These are phyloP conservation scores for Corythoichthys intestinalis DNA, from an alignment of 2,113 vertebrate species.

Conservation along the genomic window DNA sequence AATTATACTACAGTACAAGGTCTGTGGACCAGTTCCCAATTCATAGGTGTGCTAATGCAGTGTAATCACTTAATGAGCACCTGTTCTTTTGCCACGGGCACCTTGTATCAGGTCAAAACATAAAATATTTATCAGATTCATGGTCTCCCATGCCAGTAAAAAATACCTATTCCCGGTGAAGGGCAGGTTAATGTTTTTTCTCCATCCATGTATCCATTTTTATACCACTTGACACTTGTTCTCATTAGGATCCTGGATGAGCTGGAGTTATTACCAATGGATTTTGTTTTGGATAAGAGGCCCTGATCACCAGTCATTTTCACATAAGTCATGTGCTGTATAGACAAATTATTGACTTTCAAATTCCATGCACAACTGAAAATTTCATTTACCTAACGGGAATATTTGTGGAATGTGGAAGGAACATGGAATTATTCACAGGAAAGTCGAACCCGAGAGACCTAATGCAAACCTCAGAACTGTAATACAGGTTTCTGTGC, in stretches of 20 bases:
- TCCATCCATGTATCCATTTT: slow-evolving; percentile 2
- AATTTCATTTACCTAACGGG: neutral
- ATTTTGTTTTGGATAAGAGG: neutral
- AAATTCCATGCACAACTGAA: neutral
- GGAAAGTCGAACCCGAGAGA: neutral
- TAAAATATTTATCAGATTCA: slow-evolving; percentile 14
- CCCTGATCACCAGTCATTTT: neutral
- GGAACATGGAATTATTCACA: neutral
- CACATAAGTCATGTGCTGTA: neutral
- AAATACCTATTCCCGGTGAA: neutral
- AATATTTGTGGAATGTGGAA: neutral
- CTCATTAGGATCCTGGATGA: neutral
- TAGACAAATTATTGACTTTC: neutral
- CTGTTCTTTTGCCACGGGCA: slow-evolving; percentile 1
- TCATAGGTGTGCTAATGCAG: neutral
- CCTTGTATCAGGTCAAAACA: slow-evolving; percentile 6
- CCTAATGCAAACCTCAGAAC: too few relatives aligned
- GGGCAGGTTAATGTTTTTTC: neutral
- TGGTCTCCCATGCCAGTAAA: slow-evolving; percentile 6
- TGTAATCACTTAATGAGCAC: slow-evolving; percentile 7
- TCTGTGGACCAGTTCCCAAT: neutral
- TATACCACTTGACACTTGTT: neutral
- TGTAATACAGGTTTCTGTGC: neutral
- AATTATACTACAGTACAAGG: slow-evolving; percentile 7
- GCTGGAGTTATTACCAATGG: neutral